These are phyloP conservation scores for Protophormia terraenovae DNA, from an alignment of 2,888 invertebrate genomes.

Conservation along the genomic window DNA sequence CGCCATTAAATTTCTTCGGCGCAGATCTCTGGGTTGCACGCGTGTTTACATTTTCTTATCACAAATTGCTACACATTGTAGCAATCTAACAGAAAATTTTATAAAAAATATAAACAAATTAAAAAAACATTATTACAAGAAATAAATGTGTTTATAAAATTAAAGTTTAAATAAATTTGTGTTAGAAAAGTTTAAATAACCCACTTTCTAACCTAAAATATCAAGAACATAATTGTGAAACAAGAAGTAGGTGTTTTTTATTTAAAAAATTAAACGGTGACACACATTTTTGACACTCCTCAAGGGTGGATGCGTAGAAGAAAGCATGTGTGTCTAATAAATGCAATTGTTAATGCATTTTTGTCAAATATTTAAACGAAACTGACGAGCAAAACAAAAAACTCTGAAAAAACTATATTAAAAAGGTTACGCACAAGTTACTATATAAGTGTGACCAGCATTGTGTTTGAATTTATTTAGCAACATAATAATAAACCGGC, in stretches of 20 bases:
- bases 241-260: conserved; percentile 8
- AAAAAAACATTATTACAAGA: background rate
- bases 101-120: conserved; percentile 2
- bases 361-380: conserved; percentile 32
- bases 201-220: conserved; percentile 60
- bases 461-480: background rate
- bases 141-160: background rate
- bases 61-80: conserved; percentile 11
- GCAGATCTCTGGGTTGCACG: too few relatives aligned
- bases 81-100: background rate
- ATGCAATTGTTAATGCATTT: conserved; percentile 24
- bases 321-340: background rate
- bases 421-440: background rate
- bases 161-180: background rate
- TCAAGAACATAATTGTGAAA: conserved; percentile 6
- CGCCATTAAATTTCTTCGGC: too few relatives aligned
- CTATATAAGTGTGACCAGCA: conserved; percentile 34
- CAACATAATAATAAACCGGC: conserved; percentile 31
- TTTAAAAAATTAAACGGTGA: background rate
- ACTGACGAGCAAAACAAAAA: conserved; percentile 57
- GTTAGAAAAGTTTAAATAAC: background rate
- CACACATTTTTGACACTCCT: background rate
- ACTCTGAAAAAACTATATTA: background rate
- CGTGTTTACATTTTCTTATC: conserved; percentile 46
- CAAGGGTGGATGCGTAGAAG: background rate